These are phyloP conservation scores for Macrophya alboannulata DNA, from an alignment of 2,888 invertebrate species.

Conservation along the genomic window DNA sequence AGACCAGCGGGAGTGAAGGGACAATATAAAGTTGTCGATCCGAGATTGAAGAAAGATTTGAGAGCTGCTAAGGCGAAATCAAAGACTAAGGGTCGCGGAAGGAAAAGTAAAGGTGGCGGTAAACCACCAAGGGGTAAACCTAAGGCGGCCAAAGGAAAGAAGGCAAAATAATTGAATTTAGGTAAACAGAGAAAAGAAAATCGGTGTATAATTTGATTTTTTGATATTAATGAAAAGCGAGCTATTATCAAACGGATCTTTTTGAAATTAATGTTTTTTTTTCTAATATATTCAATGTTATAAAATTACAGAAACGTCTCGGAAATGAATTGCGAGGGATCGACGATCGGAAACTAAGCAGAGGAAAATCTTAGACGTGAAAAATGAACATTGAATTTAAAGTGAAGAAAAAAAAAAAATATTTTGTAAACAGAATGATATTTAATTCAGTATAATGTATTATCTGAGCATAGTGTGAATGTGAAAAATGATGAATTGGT, in stretches of 20 bases:
- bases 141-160: slow-evolving; percentile 63
- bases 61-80: slow-evolving; percentile 85
- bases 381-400: neutral
- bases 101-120: slow-evolving; percentile 76
- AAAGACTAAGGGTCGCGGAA: slow-evolving; percentile 81
- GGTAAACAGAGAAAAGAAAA: neutral
- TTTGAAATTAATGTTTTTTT: too few relatives aligned
- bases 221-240: neutral
- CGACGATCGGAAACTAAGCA: neutral
- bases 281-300: neutral
- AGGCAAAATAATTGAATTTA: slow-evolving; percentile 34
- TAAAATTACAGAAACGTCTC: neutral
- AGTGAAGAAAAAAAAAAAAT: slow-evolving; percentile 32
- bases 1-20: slow-evolving; percentile 96
- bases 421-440: neutral
- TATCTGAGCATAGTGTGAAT: neutral
- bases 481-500: neutral
- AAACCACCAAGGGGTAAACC: slow-evolving; percentile 69
- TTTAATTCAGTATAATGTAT: slow-evolving; percentile 6
- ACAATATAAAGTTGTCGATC: slow-evolving; percentile 96
- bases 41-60: slow-evolving; percentile 97
- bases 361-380: neutral
- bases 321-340: neutral
- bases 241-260: too few relatives aligned
- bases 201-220: slow-evolving; percentile 35